Evolutionary conservation across 1,140 invertebrate genomes (phyloP), one percentile per base, ranked within the genome.

Genomic region (Diplogasteroides magnus): DNA sequence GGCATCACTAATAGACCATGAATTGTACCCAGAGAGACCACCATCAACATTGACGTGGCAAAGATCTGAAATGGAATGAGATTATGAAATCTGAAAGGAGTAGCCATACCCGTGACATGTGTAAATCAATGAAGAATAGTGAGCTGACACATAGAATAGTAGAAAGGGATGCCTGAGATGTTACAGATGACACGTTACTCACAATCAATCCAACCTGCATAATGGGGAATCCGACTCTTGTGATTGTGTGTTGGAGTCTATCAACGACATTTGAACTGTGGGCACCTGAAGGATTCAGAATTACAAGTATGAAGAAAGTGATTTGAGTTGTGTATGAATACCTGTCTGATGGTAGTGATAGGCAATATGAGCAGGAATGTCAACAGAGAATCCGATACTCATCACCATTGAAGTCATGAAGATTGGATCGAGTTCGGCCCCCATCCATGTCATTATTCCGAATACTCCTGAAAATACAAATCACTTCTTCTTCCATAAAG

Each of bases 41-140:
- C 93, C 65, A 97, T 86, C 81, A 96, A 93, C 28, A 97, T 93
- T 87, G 95, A 95, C 85, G 96, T 97, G 84, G 97, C 97, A 87
- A 97, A 98, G 0, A 96, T 93, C 29, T 93, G 31, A 64, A 69
- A 64, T 31, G 6, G 25, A 19, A 23, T 26, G 13, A 23, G 15
- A 37, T 48, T 15, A 86, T 83, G 96, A 95, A 69, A 57, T 2
- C 15, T 2, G 14, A 61, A 55, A 55, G 13, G n/a, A 55, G 13
- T 13, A 13, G 13, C 19, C 55, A 31, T 72, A 79, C 78, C 56
- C 78, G 74, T n/a, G 78, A 72, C 67, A 97, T 95, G 80, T 96
- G 97, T 73, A 93, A 94, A 64, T 92, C 90, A 0, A 93, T 92
- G 37, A 95, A 85, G 3, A 92, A 85, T 0, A 98, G 83, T 0